A percentile compares a stretch with the other conserved stretches of the same genome.
Evolutionary conservation across 2,113 vertebrate species (phyloP).

Genomic region (Lates calcarifer): DNA sequence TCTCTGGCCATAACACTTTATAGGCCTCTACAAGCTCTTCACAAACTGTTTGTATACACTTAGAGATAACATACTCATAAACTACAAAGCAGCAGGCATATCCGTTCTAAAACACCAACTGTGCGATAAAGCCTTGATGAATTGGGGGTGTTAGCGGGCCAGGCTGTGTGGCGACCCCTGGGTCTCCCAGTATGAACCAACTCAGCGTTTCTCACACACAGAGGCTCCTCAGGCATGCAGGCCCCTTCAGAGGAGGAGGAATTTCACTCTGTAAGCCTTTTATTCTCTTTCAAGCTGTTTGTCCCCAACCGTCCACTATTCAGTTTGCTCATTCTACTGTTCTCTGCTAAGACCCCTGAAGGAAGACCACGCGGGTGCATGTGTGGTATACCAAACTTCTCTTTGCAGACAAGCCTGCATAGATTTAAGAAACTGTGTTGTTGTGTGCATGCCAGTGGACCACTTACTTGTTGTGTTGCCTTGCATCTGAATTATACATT

Average conservation of each 20-base stretch:
- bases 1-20: constrained; percentile 6
- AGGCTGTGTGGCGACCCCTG: constrained; percentile 46
- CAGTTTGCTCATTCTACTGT: constrained; percentile 73
- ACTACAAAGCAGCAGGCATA: constrained; percentile 15
- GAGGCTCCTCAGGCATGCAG: constrained; percentile 70
- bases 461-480: constrained; percentile 98
- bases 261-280: constrained; percentile 70
- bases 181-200: constrained; percentile 59
- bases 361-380: constrained; percentile 42
- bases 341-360: constrained; percentile 45
- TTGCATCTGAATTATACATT: constrained; percentile 99
- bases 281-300: constrained; percentile 71
- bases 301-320: constrained; percentile 70
- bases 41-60: constrained; percentile 31
- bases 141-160: constrained; percentile 31
- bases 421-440: constrained; percentile 4
- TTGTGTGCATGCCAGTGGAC: constrained; percentile 14
- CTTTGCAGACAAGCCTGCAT: constrained; percentile 19
- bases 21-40: constrained; percentile 2
- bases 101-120: constrained; percentile 29
- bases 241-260: constrained; percentile 67
- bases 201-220: constrained; percentile 70
- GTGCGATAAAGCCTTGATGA: constrained; percentile 42
- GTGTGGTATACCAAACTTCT: constrained; percentile 30
- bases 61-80: constrained; percentile 37